These are phyloP conservation scores for Theonella swinhoei DNA, from an alignment of 37 sponge, comb jelly and placozoan genomes.

Conservation along the genomic window DNA sequence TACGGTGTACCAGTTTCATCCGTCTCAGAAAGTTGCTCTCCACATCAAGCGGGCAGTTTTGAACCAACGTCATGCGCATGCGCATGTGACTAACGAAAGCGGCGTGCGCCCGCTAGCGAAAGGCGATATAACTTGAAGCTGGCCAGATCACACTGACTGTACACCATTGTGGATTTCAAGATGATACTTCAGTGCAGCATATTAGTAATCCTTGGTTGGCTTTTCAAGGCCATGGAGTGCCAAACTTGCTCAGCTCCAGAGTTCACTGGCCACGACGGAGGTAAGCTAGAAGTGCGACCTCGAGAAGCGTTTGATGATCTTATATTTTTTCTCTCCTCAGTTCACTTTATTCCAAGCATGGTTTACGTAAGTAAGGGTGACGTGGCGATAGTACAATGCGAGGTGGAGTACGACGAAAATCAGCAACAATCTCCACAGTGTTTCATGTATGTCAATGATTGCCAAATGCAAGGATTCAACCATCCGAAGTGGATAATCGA, in stretches of 20 bases:
- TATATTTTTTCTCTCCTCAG: no score
- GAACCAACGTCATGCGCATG: no score
- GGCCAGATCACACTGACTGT: no score
- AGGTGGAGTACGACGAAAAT: background rate
- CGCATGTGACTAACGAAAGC: no score
- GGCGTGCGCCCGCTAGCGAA: no score
- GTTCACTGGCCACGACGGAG: background rate
- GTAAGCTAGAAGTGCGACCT: background rate
- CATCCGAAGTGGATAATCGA: background rate
- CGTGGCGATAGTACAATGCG: background rate
- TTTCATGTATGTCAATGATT: background rate
- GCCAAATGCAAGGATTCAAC: background rate
- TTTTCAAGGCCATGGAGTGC: background rate
- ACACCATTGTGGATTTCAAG: no score
- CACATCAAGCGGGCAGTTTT: no score
- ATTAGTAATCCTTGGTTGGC: no score
- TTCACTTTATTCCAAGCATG: background rate
- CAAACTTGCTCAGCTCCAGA: background rate
- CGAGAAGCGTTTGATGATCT: background rate
- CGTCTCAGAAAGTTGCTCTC: no score
- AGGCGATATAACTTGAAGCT: no score
- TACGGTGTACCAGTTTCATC: no score
- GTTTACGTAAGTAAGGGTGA: background rate
- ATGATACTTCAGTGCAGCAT: no score
- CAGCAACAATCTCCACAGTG: background rate